These are phyloP conservation scores for Meteorus colon DNA, from an alignment of 2,888 invertebrate species.

Conservation along the genomic window DNA sequence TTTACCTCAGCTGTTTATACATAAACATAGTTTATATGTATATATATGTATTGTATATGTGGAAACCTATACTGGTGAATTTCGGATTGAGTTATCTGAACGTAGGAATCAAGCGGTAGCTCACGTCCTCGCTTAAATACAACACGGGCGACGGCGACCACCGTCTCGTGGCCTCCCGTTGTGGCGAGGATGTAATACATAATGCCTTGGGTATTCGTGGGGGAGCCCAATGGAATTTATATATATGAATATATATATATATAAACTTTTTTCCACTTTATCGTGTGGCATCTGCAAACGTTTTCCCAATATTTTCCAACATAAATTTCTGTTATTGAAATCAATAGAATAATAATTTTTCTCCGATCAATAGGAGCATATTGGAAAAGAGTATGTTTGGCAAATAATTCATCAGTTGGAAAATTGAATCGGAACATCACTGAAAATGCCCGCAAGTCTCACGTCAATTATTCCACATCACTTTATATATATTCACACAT, in stretches of 20 bases:
- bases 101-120: constrained; percentile 55
- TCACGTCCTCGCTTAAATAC: constrained; percentile 52
- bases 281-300: neutral
- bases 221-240: constrained; percentile 48
- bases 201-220: constrained; percentile 49
- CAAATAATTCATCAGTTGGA: neutral
- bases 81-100: constrained; percentile 53
- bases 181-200: constrained; percentile 52
- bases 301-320: neutral
- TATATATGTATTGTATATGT: neutral
- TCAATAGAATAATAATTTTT: neutral
- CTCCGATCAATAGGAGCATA: too few relatives aligned
- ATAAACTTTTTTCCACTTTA: neutral
- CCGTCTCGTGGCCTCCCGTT: constrained; percentile 40
- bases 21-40: neutral
- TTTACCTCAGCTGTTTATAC: constrained; percentile 9
- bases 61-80: constrained; percentile 40
- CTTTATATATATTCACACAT: neutral
- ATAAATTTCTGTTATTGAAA: too few relatives aligned
- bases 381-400: too few relatives aligned
- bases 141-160: constrained; percentile 47
- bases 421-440: neutral
- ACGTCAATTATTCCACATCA: too few relatives aligned
- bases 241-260: neutral
- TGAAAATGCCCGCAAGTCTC: too few relatives aligned